These are phyloP conservation scores for Pseudanteris insignis DNA, from an alignment of 2,888 invertebrate genomes.

Conservation along the genomic window DNA sequence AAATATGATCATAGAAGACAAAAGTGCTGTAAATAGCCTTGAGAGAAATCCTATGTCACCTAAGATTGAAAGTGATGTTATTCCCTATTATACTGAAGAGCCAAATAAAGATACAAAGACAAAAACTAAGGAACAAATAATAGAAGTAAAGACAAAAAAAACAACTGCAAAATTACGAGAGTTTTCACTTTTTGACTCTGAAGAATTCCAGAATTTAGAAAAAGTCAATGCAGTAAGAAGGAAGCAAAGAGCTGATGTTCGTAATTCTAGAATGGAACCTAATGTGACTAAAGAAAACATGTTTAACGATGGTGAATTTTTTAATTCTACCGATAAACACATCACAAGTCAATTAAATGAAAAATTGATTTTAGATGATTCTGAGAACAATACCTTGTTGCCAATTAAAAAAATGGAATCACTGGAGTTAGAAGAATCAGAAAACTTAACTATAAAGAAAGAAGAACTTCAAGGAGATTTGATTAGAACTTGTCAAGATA, in stretches of 20 bases:
- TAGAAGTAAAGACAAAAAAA: constrained; percentile 19
- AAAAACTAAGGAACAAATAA: background rate
- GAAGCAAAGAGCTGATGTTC: constrained; percentile 2
- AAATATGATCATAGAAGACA: background rate
- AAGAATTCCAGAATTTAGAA: constrained; percentile 26
- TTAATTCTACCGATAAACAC: constrained; percentile 1
- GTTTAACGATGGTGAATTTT: constrained; percentile 2
- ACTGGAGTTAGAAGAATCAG: constrained; percentile 40
- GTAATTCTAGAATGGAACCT: background rate
- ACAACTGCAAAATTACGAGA: constrained; percentile 16
- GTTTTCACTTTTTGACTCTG: constrained; percentile 29
- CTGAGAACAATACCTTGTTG: background rate
- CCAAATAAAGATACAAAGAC: background rate
- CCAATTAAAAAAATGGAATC: constrained; percentile 54
- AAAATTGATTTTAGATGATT: constrained; percentile 8
- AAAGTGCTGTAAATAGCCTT: background rate
- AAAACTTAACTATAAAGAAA: constrained; percentile 6
- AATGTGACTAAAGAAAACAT: constrained; percentile 1
- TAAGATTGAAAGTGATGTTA: background rate
- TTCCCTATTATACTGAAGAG: background rate
- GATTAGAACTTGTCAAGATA: constrained; percentile 42
- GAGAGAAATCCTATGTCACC: background rate
- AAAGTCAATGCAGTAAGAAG: constrained; percentile 7
- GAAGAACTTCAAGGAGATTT: constrained; percentile 22
- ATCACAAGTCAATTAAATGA: constrained; percentile 13